Base-by-base conservation (phyloP, 2,888 invertebrate species). In the Lycocerus yunnanus region DNA sequence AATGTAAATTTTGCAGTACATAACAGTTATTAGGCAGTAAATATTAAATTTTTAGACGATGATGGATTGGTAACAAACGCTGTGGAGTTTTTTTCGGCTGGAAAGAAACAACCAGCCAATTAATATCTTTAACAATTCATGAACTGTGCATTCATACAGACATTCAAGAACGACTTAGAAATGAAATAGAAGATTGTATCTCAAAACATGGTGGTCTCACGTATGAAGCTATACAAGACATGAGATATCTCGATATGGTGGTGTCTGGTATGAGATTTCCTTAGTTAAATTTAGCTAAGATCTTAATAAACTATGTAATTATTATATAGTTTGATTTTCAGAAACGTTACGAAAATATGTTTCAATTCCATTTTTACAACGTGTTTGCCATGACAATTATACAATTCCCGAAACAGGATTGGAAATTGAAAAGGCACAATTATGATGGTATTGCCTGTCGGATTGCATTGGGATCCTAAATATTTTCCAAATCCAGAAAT, bases 201-300 rank as follows among this genome's bases (percentile, higher is more conserved):
- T 78, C 83, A 6, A 82, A 84, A 15, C 82, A 85, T 2, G 87
- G 86, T 0, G 82, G 81, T 6, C 66, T 90, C 0, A 87, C 86
- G 3, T 89, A 87, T 73, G 89, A 90, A 6, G 81, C 85, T 1
- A 69, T 90, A 3, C 85, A 86, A 43, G 87, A 88, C 21, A 87
- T 90, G 88, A 84, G 84, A 8, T 90, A 89, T 78, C 80, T 90
- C 79, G 89, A 90, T 68, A 87, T 87, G 84, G 88, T 89, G 1
- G 80, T 89, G 0, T 83, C 84, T 77, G 88, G 88, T 88, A 84
- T 80, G 60, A 13, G 2, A 13, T 13, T 21, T 0, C 5, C 9
- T 21, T 1, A 18, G 21, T 18, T 18, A 3, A 18, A 18, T 18
- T 4, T n/a, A n/a, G n/a, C n/a, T n/a, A n/a, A n/a, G n/a, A n/a